These are phyloP conservation scores for Tonatia bakeri DNA, from an alignment of 2,113 vertebrate species.

Conservation along the genomic window DNA sequence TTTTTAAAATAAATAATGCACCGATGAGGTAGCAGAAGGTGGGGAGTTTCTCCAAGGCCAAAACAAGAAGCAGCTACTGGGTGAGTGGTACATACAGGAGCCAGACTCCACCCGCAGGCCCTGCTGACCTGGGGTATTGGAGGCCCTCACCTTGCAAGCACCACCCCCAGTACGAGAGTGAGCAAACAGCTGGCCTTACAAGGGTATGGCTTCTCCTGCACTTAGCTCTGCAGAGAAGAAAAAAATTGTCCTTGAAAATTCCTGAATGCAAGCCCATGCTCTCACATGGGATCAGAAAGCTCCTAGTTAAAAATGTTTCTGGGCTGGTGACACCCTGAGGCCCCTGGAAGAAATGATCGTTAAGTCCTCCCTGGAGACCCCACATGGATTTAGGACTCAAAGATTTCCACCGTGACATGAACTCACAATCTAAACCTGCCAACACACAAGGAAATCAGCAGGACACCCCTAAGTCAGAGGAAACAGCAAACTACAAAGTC, in stretches of 20 bases:
- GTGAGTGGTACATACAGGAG: neutral
- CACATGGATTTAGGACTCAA: neutral
- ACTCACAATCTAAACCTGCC: neutral
- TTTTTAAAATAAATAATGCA: neutral
- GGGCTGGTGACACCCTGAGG: neutral
- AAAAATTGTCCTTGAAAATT: neutral
- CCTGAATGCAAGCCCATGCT: neutral
- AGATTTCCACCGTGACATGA: neutral
- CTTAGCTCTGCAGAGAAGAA: neutral
- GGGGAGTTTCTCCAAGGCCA: neutral
- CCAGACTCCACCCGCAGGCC: too few species aligned
- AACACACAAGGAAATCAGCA: neutral
- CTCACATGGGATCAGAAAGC: neutral
- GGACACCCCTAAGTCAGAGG: too few species aligned
- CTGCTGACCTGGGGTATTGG: neutral
- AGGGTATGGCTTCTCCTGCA: neutral
- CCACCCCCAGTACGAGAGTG: accelerated
- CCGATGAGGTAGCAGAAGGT: too few species aligned
- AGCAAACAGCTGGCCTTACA: neutral
- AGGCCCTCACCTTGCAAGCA: neutral
- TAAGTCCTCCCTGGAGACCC: too few species aligned
- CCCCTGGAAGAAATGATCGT: accelerated
- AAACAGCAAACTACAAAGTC: neutral
- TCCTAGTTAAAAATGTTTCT: neutral
- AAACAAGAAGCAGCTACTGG: too few species aligned